Evolutionary conservation across 2,888 invertebrate species (phyloP).

Genomic region (Cephus nigrinus): DNA sequence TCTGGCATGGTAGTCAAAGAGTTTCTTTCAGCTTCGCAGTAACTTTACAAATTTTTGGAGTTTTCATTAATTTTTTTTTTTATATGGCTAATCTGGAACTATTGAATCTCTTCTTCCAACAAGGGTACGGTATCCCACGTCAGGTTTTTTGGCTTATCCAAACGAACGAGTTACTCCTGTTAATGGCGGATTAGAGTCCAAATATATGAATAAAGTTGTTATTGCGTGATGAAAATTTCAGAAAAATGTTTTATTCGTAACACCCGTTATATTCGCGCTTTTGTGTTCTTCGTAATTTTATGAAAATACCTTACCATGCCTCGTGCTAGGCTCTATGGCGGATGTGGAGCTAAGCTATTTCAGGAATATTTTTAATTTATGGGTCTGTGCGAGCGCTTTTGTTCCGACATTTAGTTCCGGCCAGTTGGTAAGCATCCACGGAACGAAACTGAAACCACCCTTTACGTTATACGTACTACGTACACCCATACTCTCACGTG

Average conservation of each 20-base stretch:
- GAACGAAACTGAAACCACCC: slow-evolving; percentile 24
- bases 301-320: too few relatives aligned
- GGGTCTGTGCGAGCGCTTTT: slow-evolving; percentile 22
- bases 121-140: neutral
- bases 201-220: too few relatives aligned
- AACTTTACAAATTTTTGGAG: neutral
- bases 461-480: neutral
- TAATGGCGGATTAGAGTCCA: too few relatives aligned
- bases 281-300: too few relatives aligned
- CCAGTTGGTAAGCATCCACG: slow-evolving; percentile 48
- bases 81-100: neutral
- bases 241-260: too few relatives aligned
- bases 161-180: too few relatives aligned
- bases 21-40: neutral
- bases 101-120: neutral
- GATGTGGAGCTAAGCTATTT: neutral
- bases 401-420: slow-evolving; percentile 47
- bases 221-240: too few relatives aligned
- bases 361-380: slow-evolving; percentile 44
- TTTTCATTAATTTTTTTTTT: neutral
- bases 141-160: too few relatives aligned
- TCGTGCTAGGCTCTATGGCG: too few relatives aligned
- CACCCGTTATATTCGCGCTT: too few relatives aligned
- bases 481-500: neutral
- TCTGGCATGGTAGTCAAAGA: neutral